phyloP scores from a whole-genome alignment of 2,113 vertebrate species.

The Geothlypis trichas region DNA sequence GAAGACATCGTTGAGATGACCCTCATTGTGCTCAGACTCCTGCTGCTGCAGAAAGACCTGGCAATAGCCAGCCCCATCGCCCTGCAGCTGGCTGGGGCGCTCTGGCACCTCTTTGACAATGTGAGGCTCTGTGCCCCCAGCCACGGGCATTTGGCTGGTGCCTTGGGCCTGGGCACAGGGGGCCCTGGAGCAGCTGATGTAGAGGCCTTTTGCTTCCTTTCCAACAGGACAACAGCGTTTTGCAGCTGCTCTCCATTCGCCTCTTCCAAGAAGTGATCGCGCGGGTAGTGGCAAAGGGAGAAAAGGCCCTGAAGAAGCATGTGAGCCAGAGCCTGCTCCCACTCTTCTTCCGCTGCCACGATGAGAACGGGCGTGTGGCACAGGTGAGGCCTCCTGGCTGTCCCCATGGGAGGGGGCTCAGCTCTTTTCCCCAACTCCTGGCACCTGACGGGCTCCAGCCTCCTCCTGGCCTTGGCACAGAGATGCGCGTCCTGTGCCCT shows the following conservation, averaged over 20 bases:
- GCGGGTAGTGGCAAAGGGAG: not conserved
- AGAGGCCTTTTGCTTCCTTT: not conserved
- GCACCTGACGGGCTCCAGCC: not conserved
- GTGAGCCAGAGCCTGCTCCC: not conserved
- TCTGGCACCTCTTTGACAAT: no score
- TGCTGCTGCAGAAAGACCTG: no score
- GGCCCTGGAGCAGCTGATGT: not conserved
- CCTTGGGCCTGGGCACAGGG: no score
- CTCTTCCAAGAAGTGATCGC: no score
- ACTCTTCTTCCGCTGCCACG: not conserved
- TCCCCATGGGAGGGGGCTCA: not conserved
- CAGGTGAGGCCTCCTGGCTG: not conserved
- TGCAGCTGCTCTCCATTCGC: not conserved
- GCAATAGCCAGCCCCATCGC: no score
- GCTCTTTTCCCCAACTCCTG: no score
- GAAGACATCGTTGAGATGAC: no score
- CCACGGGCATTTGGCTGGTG: no score
- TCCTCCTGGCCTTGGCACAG: not conserved
- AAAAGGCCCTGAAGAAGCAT: not conserved
- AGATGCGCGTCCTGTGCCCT: accelerated
- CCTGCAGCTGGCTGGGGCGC: no score
- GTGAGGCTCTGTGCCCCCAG: no score
- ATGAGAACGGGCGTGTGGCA: not conserved
- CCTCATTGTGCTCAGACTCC: not conserved
- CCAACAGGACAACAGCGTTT: not conserved